These are phyloP conservation scores for Girardinus metallicus DNA, from an alignment of 2,797 vertebrate species.

Conservation along the genomic window DNA sequence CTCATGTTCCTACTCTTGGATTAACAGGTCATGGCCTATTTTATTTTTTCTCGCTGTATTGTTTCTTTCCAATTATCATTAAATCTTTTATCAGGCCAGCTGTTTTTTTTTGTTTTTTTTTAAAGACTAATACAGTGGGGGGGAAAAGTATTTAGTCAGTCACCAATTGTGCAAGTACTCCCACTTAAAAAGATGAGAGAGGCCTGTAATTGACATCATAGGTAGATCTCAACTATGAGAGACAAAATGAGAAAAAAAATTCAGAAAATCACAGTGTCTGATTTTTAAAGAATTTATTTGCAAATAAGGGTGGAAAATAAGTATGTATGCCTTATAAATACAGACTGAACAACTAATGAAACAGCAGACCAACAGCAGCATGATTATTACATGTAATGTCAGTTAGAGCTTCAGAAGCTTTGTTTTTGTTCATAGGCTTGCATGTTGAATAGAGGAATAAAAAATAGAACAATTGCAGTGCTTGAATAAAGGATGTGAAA, in stretches of 20 bases:
- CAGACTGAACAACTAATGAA: background rate
- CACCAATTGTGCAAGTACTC: too few species aligned
- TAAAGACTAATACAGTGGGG: background rate
- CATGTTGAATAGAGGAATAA: background rate
- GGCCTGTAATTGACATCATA: too few species aligned
- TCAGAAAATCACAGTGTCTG: too few species aligned
- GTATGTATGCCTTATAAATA: background rate
- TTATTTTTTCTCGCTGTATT: conserved; percentile 3
- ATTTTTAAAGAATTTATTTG: too few species aligned
- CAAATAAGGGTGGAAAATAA: too few species aligned
- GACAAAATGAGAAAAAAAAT: too few species aligned
- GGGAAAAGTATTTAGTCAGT: too few species aligned
- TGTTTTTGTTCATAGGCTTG: background rate
- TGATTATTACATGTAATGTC: background rate
- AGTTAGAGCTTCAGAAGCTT: background rate
- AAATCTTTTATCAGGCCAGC: background rate
- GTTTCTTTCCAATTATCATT: conserved; percentile 25
- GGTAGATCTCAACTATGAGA: too few species aligned
- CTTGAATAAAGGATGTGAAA: background rate
- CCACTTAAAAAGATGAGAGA: too few species aligned
- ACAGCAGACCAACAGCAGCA: background rate
- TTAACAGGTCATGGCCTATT: conserved; percentile 19
- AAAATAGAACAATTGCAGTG: background rate
- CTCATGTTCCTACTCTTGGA: conserved; percentile 30
- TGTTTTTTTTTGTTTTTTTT: background rate